Evolutionary conservation across 2,888 invertebrate species (phyloP), one percentile per base, ranked within the genome.

Genomic region (Phengaris alcon): DNA sequence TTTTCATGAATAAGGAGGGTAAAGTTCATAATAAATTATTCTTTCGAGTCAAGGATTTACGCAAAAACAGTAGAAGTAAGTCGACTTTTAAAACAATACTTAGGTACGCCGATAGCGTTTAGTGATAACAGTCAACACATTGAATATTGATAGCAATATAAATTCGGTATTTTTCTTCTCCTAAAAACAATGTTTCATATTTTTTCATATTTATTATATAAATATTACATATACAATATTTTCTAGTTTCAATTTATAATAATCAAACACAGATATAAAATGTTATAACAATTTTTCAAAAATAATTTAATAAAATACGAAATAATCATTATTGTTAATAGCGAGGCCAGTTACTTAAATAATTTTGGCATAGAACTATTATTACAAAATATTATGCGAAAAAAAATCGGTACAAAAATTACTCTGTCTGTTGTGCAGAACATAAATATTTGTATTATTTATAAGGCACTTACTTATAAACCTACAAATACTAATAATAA

Each of bases 391-490:
- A 52, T 35, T 51, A 70, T 10, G 51, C 48, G 22, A 59, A 13
- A 22, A 35, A 64, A 64, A 35, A 52, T 35, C 52, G 52, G 52
- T 52, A 72, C 6, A 72, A 72, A 72, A 52, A 54, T 48, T 70
- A 70, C 9, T 70, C 70, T 35, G 54, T 35, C 35, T 35, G 13
- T 72, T 72, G 72, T 72, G 72, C 72, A 22, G 22, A 48, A 13
- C 54, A 72, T 54, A 52, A 52, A 72, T 52, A 72, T 54, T 72
- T 72, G 72, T 72, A 72, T 52, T 70, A 15, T 52, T 72, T 22
- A 54, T 72, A 72, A 72, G 72, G 72, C 72, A 72, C 72, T 13
- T 72, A 72, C 72, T 72, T 48, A 72, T 35, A 70, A 10, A 68
- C 44, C 68, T 68, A 68, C 12, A 4, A 35, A 10, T 72, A 70